A percentile compares a stretch with the other conserved stretches of the same genome.
These are phyloP conservation scores for Biston stratarius DNA, from an alignment of 2,888 invertebrate species.

Conservation along the genomic window DNA sequence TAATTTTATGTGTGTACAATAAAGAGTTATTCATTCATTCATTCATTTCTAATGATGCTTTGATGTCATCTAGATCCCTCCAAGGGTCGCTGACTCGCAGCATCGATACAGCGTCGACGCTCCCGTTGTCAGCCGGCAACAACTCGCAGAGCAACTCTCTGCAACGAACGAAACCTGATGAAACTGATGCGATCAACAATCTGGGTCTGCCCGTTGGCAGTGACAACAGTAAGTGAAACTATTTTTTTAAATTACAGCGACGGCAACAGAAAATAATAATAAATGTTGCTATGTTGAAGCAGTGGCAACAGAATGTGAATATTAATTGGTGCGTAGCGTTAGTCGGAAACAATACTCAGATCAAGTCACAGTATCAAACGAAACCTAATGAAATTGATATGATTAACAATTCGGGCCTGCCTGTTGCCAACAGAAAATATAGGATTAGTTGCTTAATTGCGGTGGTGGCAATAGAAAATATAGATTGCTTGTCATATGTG, in stretches of 20 bases:
- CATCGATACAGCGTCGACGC: conserved; percentile 79
- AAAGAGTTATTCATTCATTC: too few relatives aligned
- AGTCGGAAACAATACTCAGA: too few relatives aligned
- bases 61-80: conserved; percentile 62
- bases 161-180: conserved; percentile 76
- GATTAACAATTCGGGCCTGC: background rate
- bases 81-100: conserved; percentile 82
- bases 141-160: conserved; percentile 77
- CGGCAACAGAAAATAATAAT: background rate
- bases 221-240: conserved; percentile 52
- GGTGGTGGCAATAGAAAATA: background rate
- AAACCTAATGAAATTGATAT: too few relatives aligned
- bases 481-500: too few relatives aligned
- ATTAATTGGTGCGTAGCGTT: too few relatives aligned
- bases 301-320: too few relatives aligned
- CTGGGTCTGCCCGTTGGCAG: conserved; percentile 74
- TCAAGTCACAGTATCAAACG: too few relatives aligned
- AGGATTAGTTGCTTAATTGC: too few relatives aligned
- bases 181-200: conserved; percentile 78
- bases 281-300: too few relatives aligned
- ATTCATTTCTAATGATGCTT: too few relatives aligned
- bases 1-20: too few relatives aligned
- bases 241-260: background rate
- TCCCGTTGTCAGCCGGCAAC: conserved; percentile 75
- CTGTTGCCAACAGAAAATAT: background rate